Percentiles rank a stretch among this genome's conserved stretches.
Evolutionary conservation across 2,113 vertebrate species (phyloP).

Genomic region (Alaudala cheleensis): DNA sequence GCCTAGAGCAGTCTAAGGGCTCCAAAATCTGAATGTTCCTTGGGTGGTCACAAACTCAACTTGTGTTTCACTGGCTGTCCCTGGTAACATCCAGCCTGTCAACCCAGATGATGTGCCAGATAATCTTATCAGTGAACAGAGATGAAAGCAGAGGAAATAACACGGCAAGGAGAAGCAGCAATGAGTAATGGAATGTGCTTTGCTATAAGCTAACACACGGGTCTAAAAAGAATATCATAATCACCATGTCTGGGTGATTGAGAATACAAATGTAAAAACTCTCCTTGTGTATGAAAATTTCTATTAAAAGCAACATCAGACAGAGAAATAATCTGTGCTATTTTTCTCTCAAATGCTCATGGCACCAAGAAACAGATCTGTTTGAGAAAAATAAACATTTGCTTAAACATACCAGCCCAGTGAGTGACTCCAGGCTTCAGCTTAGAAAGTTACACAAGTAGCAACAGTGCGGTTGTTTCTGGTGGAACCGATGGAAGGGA

Average conservation of each 20-base stretch:
- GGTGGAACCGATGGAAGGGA: accelerated
- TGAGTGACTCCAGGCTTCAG: background rate
- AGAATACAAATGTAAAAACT: background rate
- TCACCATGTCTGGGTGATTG: background rate
- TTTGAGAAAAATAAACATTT: conserved; percentile 22
- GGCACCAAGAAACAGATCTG: conserved; percentile 5
- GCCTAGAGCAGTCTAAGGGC: background rate
- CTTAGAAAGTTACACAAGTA: background rate
- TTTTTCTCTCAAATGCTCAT: background rate
- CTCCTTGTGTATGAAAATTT: background rate
- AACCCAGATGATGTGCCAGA: background rate
- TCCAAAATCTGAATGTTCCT: background rate
- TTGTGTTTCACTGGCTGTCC: background rate
- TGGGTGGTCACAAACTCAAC: background rate
- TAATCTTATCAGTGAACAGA: background rate
- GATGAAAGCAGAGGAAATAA: background rate
- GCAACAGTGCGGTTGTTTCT: background rate
- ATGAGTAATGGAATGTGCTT: background rate
- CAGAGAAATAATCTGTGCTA: background rate
- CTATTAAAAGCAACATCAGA: conserved; percentile 45
- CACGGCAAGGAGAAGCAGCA: background rate
- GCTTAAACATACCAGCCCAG: background rate
- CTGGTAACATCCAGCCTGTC: background rate
- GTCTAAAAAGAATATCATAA: background rate
- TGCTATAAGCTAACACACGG: background rate